Base-by-base conservation (phyloP, 2,113 vertebrate species). In the Etheostoma spectabile region DNA sequence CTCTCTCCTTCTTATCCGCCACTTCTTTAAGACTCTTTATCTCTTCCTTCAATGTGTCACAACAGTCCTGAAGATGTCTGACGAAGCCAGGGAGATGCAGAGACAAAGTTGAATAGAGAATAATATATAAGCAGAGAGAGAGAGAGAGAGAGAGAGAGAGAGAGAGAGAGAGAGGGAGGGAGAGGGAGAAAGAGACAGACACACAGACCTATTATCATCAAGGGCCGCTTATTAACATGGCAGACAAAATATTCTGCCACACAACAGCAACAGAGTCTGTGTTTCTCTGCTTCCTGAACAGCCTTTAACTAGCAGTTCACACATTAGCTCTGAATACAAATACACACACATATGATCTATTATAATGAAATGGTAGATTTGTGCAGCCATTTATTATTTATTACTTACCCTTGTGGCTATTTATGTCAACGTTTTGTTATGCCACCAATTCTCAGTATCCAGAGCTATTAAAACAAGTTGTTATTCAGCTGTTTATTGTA, bases 11-110 rank as follows among this genome's bases (percentile, higher is more conserved):
- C 88, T 77, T 72, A 80, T 94, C 81, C 82, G 70, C 80, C 77
- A 76, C 83, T 60, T 56, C 75, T 92, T 85, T 88, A 24, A 91
- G 87, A 84, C 91, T 90, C 77, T 89, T 91, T 80, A 94, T 65
- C 82, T 92, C 86, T 63, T 79, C 88, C 89, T 90, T 93, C 85
- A 95, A 88, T 35, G 59, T 49, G 82, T 89, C 60, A 91, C 93
- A 91, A 87, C 74, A 89, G 80, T 92, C 91, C 89, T 94, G 92
- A 64, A 94, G 89, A 70, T 85, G 75, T 75, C 94, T 94, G 83
- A 89, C 70, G 88, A 80, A 91, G 62, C 52, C 57, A 72, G 56
- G 79, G 42, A 71, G 81, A 86, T n/a, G 63, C 74, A 70, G 79
- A 79, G 62, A 27, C 2, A 49, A 16, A 53, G 70, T 81, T 77